A percentile compares a stretch with the other conserved stretches of the same genome.
phyloP scores from a whole-genome alignment of 2,888 invertebrate genomes.

The Protonemura montana region DNA sequence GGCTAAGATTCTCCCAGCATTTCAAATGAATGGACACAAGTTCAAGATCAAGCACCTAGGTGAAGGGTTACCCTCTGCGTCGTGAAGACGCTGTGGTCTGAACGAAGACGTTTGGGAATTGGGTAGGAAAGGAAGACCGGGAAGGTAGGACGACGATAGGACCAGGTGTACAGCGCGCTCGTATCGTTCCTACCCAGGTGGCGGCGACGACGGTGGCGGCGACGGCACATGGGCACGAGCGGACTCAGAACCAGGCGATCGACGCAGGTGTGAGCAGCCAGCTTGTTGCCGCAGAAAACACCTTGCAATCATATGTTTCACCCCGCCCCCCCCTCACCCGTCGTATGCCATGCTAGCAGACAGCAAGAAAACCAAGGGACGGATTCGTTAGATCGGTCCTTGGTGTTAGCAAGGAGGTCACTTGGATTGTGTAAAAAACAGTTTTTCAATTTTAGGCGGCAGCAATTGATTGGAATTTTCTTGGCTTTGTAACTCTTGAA shows the following conservation, averaged over 20 bases:
- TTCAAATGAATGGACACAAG: background rate
- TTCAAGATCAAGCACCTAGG: background rate
- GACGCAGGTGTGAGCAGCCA: slow-evolving; percentile 14
- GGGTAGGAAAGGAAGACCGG: slow-evolving; percentile 8
- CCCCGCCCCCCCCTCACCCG: background rate
- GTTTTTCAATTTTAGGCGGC: no score
- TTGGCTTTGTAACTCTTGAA: no score
- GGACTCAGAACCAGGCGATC: background rate
- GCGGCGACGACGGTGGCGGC: background rate
- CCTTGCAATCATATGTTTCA: background rate
- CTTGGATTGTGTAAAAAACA: no score
- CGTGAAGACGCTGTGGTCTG: background rate
- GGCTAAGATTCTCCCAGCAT: background rate
- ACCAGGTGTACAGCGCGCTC: slow-evolving; percentile 27
- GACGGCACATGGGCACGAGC: slow-evolving; percentile 1
- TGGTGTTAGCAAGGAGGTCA: no score
- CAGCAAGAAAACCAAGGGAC: no score
- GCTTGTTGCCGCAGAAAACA: background rate
- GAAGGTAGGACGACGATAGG: background rate
- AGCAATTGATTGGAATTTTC: no score
- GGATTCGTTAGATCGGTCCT: no score
- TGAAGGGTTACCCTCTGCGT: background rate
- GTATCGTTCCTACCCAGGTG: slow-evolving; percentile 13
- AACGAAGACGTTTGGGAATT: background rate
- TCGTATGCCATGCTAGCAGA: background rate